Percentiles rank a stretch among this genome's conserved stretches.
Evolutionary conservation across 1,140 invertebrate species (phyloP).

Genomic region (Pseudomyrmex sp.): DNA sequence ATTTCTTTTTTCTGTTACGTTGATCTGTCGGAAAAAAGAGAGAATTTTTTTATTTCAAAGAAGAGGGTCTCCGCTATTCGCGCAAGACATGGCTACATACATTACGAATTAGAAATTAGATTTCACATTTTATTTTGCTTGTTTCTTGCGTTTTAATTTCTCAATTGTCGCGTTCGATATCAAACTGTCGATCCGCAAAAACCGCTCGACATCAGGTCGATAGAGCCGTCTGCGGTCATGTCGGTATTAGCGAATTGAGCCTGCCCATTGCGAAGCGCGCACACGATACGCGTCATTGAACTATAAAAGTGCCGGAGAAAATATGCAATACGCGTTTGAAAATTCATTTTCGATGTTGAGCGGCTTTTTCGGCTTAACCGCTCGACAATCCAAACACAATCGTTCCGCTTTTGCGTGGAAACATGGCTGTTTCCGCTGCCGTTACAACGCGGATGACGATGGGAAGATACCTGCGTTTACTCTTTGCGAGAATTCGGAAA

Average conservation of each 20-base stretch:
- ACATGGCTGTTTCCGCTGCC: slow-evolving; percentile 9
- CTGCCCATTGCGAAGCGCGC: slow-evolving; percentile 38
- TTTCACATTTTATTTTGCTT: slow-evolving; percentile 55
- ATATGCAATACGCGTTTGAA: slow-evolving; percentile 31
- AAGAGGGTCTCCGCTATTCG: background rate
- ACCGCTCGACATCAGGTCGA: slow-evolving; percentile 66
- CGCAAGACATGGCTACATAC: background rate
- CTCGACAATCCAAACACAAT: slow-evolving; percentile 52
- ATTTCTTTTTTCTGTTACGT: background rate
- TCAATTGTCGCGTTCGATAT: slow-evolving; percentile 56
- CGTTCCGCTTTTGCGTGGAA: slow-evolving; percentile 41
- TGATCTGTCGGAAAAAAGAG: background rate
- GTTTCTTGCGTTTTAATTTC: slow-evolving; percentile 65
- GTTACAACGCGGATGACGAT: slow-evolving; percentile 7
- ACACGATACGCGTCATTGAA: slow-evolving; percentile 47
- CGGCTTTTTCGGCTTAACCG: slow-evolving; percentile 53
- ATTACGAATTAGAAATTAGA: background rate
- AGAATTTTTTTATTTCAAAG: background rate
- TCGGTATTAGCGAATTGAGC: slow-evolving; percentile 70
- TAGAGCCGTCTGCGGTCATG: slow-evolving; percentile 70
- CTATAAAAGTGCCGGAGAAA: slow-evolving; percentile 57
- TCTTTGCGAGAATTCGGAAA: slow-evolving; percentile 23
- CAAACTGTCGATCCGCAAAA: slow-evolving; percentile 66
- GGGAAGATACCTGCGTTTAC: slow-evolving; percentile 30
- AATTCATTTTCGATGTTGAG: slow-evolving; percentile 61